phyloP scores from a whole-genome alignment of 2,797 vertebrate species.

The Sus cebifrons region DNA sequence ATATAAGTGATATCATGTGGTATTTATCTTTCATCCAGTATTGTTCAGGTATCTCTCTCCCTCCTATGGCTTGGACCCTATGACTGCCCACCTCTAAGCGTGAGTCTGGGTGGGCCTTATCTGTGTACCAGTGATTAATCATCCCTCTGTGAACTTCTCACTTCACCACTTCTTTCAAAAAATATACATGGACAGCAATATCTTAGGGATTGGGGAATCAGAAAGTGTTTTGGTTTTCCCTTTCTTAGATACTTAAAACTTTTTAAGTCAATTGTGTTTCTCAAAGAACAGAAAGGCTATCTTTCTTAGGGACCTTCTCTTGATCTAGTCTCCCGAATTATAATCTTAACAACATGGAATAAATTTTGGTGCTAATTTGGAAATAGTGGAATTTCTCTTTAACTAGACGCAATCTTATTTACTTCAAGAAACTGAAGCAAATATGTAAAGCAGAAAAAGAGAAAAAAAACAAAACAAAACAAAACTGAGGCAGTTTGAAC shows the following conservation, averaged over 20 bases:
- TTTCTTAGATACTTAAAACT: background rate
- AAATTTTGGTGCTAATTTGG: conserved; percentile 50
- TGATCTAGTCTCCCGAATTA: background rate
- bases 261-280: background rate
- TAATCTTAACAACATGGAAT: conserved; percentile 54
- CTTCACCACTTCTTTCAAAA: conserved; percentile 39
- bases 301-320: conserved; percentile 4
- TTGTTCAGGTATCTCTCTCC: background rate
- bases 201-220: background rate
- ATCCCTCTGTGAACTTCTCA: background rate
- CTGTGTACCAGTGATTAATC: background rate
- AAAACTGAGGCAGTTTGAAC: background rate
- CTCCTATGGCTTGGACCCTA: background rate
- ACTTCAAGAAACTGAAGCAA: background rate
- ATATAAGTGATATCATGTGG: too few relatives aligned
- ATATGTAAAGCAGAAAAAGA: background rate
- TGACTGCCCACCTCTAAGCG: background rate
- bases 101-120: background rate
- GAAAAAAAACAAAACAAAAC: background rate
- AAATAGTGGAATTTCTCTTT: conserved; percentile 41
- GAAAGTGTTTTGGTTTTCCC: background rate
- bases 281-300: background rate
- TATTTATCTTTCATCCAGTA: background rate
- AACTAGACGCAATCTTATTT: conserved; percentile 22
- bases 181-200: background rate